Evolutionary conservation across 2,113 vertebrate species (phyloP).

Genomic region (Bufo bufo): DNA sequence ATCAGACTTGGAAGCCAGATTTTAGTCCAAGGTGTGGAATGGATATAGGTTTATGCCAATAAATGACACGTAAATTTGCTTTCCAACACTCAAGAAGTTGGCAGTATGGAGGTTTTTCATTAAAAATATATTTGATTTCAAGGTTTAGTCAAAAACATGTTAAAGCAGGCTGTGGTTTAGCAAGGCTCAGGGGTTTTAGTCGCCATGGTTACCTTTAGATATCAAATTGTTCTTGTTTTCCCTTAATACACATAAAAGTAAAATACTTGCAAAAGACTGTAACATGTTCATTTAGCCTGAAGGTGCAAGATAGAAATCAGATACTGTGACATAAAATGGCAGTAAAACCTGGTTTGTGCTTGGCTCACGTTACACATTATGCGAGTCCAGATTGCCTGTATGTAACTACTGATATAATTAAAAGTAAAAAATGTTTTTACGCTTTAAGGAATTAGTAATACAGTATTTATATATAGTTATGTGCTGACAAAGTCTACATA

Average conservation of each 20-base stretch:
- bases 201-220: slow-evolving; percentile 47
- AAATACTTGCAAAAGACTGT: background rate
- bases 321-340: slow-evolving; percentile 31
- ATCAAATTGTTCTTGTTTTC: slow-evolving; percentile 48
- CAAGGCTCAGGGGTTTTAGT: slow-evolving; percentile 23
- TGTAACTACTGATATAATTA: background rate
- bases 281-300: slow-evolving; percentile 12
- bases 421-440: background rate
- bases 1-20: background rate
- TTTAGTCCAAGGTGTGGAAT: background rate
- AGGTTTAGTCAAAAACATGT: slow-evolving; percentile 36
- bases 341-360: background rate
- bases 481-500: no score
- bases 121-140: slow-evolving; percentile 20
- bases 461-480: no score
- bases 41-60: background rate
- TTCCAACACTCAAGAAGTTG: slow-evolving; percentile 6
- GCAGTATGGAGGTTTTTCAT: background rate
- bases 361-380: background rate
- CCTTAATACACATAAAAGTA: slow-evolving; percentile 22
- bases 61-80: background rate
- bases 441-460: background rate
- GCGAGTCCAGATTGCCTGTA: background rate
- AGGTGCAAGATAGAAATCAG: slow-evolving; percentile 4
- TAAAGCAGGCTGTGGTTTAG: slow-evolving; percentile 17